Evolutionary conservation across 2,797 vertebrate genomes (phyloP), one percentile per base, ranked within the genome.

Genomic region (Microchirus variegatus): DNA sequence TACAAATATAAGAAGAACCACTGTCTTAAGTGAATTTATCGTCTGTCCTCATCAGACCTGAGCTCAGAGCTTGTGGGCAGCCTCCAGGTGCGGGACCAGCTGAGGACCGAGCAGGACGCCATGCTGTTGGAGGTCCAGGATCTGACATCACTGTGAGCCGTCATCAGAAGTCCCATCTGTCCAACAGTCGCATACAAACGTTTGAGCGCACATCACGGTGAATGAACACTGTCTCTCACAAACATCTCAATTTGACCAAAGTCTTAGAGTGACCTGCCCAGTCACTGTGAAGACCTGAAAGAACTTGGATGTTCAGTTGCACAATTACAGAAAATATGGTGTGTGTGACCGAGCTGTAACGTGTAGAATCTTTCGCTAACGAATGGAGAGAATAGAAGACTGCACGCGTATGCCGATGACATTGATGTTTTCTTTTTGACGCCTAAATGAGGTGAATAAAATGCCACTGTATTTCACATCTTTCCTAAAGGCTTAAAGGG

Each of bases 81-180:
- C 16, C 92, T 94, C 3, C 90, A 92, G 56, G 79, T 89, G 35
- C 81, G 93, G 26, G 93, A 93, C 84, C 91, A 93, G 78, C 82
- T 94, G 75, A 93, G 90, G 75, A 94, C 91, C 0, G 91, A 93
- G 79, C 93, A 93, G 81, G 93, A 94, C 6, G 93, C 92, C 77
- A 91, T 94, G 90, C 84, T 93, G 77, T 80, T 94, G 78, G 92
- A 94, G 82, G 89, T 94, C 35, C 92, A 94, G 75, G 92, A 93
- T 19, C 80, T 93, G 77, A 93, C 91, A 1, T 90, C 91, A 1
- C 74, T 92, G 41, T 87, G 81, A 88, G 18, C 6, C 41, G 1
- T 15, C 22, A 4, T 13, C 19, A 9, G 12, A 51, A 5, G 16
- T 16, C 17, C 31, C 26, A 16, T 16, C 10, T 7, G 44, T 46